Evolutionary conservation across 1,140 invertebrate genomes (phyloP).

Genomic region (Trachymyrmex septentrionalis): DNA sequence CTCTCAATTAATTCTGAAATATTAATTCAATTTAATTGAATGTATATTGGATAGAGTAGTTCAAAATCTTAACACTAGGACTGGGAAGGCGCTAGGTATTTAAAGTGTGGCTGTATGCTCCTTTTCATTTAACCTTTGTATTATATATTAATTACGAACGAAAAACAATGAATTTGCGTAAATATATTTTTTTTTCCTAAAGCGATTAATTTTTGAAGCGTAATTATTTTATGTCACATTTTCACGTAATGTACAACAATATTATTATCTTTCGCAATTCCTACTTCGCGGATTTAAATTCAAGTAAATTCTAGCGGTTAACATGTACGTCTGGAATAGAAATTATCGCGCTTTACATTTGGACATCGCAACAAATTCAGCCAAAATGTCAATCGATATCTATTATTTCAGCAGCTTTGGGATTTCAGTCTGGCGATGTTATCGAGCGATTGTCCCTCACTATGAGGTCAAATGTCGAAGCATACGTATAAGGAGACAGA

Average conservation of each 20-base stretch:
- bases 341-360: background rate
- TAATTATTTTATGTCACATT: conserved; percentile 4
- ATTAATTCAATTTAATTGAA: too few species aligned
- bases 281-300: background rate
- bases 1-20: too few species aligned
- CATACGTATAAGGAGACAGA: background rate
- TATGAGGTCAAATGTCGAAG: conserved; percentile 23
- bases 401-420: background rate
- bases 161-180: background rate
- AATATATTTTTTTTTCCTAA: background rate
- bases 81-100: too few species aligned
- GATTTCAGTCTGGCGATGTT: background rate
- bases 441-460: background rate
- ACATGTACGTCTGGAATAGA: background rate
- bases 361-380: background rate
- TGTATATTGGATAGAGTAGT: too few species aligned
- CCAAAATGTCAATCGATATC: background rate
- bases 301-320: background rate
- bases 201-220: background rate
- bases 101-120: too few species aligned
- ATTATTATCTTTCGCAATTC: background rate
- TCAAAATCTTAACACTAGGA: too few species aligned
- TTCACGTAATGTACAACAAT: background rate
- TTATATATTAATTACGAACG: background rate
- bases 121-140: too few species aligned